Evolutionary conservation across 2,888 invertebrate genomes (phyloP).

Genomic region (Rhopalosiphum nymphaeae): DNA sequence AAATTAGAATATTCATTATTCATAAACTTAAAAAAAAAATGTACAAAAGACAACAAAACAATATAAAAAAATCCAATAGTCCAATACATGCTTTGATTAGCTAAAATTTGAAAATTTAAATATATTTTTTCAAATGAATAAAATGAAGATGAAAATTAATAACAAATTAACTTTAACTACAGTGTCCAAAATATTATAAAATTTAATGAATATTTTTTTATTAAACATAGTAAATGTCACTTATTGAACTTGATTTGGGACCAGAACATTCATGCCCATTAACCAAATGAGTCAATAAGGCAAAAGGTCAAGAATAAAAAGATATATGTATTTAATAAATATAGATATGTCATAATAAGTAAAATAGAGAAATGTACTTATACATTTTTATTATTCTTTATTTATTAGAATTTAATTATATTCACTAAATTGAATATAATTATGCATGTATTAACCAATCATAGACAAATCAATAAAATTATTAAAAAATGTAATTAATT

Average conservation of each 20-base stretch:
- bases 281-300: not conserved
- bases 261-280: not conserved
- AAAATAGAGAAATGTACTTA: not conserved
- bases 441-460: not conserved
- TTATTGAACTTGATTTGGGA: not conserved
- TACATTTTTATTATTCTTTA: not conserved
- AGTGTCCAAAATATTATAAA: not conserved
- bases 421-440: not conserved
- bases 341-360: not conserved
- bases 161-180: slow-evolving; percentile 13
- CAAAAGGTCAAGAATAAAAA: not conserved
- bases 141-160: not conserved
- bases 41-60: slow-evolving; percentile 31
- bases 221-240: not conserved
- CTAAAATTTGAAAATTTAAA: not conserved
- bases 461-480: not conserved
- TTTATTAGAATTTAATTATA: not conserved
- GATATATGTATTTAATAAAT: not conserved
- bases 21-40: slow-evolving; percentile 23
- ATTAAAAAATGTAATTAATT: not conserved
- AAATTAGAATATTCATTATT: slow-evolving; percentile 33
- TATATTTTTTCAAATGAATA: not conserved
- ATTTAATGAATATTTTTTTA: slow-evolving; percentile 1
- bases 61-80: not conserved
- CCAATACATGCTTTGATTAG: not conserved